phyloP scores from a whole-genome alignment of 2,797 vertebrate species.

The Myotis findleyi region DNA sequence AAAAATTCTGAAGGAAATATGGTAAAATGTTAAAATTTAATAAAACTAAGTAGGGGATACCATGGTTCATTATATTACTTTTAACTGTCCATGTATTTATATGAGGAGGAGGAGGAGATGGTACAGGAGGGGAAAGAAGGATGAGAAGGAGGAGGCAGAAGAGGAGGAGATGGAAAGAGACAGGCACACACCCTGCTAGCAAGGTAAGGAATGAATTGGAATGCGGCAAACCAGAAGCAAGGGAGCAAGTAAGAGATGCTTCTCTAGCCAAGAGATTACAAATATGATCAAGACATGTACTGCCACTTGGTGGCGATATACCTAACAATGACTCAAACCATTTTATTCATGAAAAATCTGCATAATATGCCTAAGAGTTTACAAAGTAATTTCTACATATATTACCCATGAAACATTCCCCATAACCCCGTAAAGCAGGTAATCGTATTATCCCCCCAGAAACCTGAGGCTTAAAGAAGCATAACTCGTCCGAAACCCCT shows the following conservation, averaged over 20 bases:
- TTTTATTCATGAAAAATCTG: neutral
- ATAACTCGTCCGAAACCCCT: neutral
- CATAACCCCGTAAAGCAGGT: neutral
- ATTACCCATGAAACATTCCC: neutral
- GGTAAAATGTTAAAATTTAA: neutral
- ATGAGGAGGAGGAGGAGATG: neutral
- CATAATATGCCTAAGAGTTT: neutral
- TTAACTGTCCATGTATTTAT: neutral
- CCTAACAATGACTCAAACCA: neutral
- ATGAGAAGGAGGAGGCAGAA: neutral
- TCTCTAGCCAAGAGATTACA: neutral
- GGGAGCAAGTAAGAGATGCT: neutral
- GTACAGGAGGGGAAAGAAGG: neutral
- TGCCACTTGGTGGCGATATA: neutral
- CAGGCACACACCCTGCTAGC: accelerated
- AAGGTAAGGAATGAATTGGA: neutral
- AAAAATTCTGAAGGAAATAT: neutral
- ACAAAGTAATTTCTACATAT: neutral
- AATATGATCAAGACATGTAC: neutral
- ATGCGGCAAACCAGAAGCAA: neutral
- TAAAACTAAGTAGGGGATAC: neutral
- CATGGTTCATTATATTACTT: neutral
- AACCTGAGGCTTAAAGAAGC: neutral
- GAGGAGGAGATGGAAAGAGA: neutral
- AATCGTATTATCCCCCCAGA: neutral